Base-by-base conservation (phyloP, 35 echinoderm and acorn worm species). In the Ophiothrix spiculata region DNA sequence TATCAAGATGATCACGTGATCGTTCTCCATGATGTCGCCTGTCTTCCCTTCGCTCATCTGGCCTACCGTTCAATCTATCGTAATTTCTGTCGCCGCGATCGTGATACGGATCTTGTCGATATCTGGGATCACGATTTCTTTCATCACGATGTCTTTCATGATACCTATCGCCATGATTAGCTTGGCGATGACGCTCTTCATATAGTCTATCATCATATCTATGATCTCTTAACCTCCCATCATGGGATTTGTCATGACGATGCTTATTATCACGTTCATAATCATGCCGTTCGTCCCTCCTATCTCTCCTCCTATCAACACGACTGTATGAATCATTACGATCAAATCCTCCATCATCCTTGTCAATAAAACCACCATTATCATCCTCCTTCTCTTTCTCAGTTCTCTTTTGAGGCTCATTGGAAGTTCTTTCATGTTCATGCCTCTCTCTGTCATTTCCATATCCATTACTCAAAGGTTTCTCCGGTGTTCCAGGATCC, bases 21-120 rank as follows among this genome's bases (percentile, higher is more conserved):
- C 40, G 14, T 35, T 64, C 41, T 54, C 36, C 35, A 80, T 33
- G 35, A 31, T 89, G 23, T 90, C 88, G 78, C 42, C 78, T 80
- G 56, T 88, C 87, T 0, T 88, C 78, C 79, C 36, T 54, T 81
- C 81, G 37, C 19, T 75, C 84, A 39, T 32, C 39, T 40, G 64
- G 45, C 38, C 78, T 74, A 19, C 60, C 37, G 23, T 34, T 60
- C 81, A 21, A 45, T 75, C 74, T 86, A 36, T 39, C 84, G 31
- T 84, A 39, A 23, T 36, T 34, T 76, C 79, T 76, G 29, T 83
- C 86, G 56, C 77, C 42, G 31, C 56, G 36, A 29, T 56, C 87
- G 36, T 89, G 32, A 76, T 82, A 82, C 56, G 78, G 56, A n/a
- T 81, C 60, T 13, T 82, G 40, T 29, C 79, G 37, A 56, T 81